phyloP scores from a whole-genome alignment of 2,797 vertebrate genomes.

The Phalanger gymnotis region DNA sequence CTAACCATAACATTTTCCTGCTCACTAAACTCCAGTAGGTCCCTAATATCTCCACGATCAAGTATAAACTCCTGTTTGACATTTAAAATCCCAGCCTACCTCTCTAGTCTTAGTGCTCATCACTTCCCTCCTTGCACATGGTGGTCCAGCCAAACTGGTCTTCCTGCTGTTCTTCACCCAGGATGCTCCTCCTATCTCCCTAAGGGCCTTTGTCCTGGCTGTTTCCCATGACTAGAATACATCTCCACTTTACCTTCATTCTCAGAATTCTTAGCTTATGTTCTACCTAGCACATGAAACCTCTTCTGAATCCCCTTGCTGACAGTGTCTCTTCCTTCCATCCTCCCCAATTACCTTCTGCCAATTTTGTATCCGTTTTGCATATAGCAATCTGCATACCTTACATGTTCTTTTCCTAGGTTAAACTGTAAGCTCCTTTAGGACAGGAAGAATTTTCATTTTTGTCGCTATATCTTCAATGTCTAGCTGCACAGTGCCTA shows the following conservation, averaged over 20 bases:
- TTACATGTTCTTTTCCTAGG: not conserved
- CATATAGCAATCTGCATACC: not conserved
- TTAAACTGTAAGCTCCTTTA: not conserved
- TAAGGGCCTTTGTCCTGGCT: not conserved
- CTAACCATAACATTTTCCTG: not conserved
- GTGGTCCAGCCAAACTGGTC: not conserved
- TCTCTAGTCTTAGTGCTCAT: not conserved
- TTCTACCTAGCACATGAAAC: not conserved
- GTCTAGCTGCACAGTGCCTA: not conserved
- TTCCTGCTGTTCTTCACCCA: not conserved
- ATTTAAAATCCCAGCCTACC: not conserved
- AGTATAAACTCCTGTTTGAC: not conserved
- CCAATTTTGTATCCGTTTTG: not conserved
- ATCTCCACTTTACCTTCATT: not conserved
- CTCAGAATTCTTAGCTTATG: not conserved
- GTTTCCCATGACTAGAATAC: not conserved
- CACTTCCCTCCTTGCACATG: not conserved
- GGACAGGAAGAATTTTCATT: not conserved
- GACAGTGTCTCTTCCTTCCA: not conserved
- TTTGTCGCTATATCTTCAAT: not conserved
- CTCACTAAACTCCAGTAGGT: not conserved
- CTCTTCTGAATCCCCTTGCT: not conserved
- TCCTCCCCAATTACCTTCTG: not conserved
- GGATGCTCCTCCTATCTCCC: not conserved
- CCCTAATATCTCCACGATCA: not conserved